Base-by-base conservation (phyloP, 64 coral and sea anemone genomes). In the Montipora efflorescens region DNA sequence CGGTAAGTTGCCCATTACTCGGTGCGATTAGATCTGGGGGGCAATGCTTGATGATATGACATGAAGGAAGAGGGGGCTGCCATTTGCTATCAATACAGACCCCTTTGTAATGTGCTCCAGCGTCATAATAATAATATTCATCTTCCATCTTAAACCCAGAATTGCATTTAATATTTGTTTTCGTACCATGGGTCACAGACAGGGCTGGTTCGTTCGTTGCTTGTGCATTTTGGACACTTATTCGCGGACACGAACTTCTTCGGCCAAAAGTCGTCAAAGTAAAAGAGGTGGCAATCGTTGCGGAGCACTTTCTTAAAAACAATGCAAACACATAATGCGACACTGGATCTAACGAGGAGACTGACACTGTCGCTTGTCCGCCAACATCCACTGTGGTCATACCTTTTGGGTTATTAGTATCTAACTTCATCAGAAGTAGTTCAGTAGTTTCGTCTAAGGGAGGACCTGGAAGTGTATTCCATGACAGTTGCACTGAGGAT, bases 1-100 rank as follows among this genome's bases (percentile, higher is more conserved):
- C 23, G 6, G 46, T 36, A 67, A 87, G 5, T 12, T 87, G 15
- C 48, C 84, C 84, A 16, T 87, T 8, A 36, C 19, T 36, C 3
- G 84, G 84, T 20, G 47, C n/a, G 8, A 5, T 67, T 7, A 72
- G 19, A 2, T 36, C 36, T 36, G 36, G 36, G 36, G 36, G 36
- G 1, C 36, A 36, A 36, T 36, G 36, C 1, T 36, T 36, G 36
- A 36, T 36, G 36, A 36, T 36, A 36, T 36, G 36, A 36, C 36
- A 36, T 36, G 36, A 36, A 36, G 36, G 36, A 18, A 15, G 3
- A 19, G 83, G 23, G 5, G 61, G 83, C 13, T 46, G 55, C 83
- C 83, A 87, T 43, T 70, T 87, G 52, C 62, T 59, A 69, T 87
- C 83, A 66, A 87, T 22, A 66, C 83, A 87, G n/a, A 25, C 43